These are phyloP conservation scores for Sus scrofa DNA, from an alignment of 2,113 vertebrate genomes.

Conservation along the genomic window T2T-Sscrofa CM000814.6:142275501-142276000, in stretches of 20 bases:
- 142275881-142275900: not conserved
- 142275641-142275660: not conserved
- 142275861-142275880: not conserved
- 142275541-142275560: not conserved
- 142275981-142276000: not conserved
- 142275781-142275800: not conserved
- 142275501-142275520: not conserved
- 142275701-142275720: not conserved
- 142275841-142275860: not conserved
- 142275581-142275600: not conserved
- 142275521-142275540: not conserved
- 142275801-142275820: not conserved
- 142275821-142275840: not conserved
- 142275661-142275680: not conserved
- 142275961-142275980: not conserved
- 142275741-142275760: not conserved
- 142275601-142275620: not conserved
- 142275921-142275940: not conserved
- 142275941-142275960: slow-evolving; percentile 12
- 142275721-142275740: not conserved
- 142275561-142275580: not conserved
- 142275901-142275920: not conserved
- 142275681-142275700: not conserved
- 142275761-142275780: not conserved
- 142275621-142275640: not conserved